Evolutionary conservation across 2,113 vertebrate genomes (phyloP).

Genomic region (Alethe castanea): DNA sequence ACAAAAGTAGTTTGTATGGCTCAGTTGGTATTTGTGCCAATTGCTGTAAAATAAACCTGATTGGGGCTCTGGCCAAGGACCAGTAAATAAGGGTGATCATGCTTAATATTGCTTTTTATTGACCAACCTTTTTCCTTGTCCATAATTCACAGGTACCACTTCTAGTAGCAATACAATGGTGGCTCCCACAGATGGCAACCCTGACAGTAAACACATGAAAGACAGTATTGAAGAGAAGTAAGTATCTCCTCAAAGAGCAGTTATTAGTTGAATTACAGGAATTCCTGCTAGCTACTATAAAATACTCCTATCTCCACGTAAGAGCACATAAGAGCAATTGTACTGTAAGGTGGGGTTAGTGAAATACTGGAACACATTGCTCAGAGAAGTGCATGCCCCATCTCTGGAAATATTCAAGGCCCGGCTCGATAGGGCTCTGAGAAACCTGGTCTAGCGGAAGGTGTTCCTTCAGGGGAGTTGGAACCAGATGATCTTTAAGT

Average conservation of each 20-base stretch:
- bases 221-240: conserved; percentile 91
- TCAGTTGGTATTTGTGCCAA: not conserved
- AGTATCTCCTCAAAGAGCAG: conserved; percentile 9
- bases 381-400: not conserved
- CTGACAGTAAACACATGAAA: conserved; percentile 87
- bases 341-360: not conserved
- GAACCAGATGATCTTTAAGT: not conserved
- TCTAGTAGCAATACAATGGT: conserved; percentile 99
- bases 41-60: not conserved
- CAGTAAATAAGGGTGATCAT: not conserved
- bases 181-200: conserved; percentile 85
- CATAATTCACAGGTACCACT: conserved; percentile 82
- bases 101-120: not conserved
- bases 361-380: not conserved
- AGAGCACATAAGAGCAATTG: not conserved
- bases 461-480: not conserved
- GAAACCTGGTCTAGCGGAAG: not conserved
- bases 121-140: not conserved
- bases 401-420: not conserved
- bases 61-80: not conserved
- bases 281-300: not conserved
- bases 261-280: not conserved
- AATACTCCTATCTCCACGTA: not conserved
- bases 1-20: not conserved
- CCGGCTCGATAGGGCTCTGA: not conserved